Percentiles rank a stretch among this genome's conserved stretches.
These are phyloP conservation scores for Rotaria magnacalcarata DNA, from an alignment of 2,888 invertebrate genomes.

Conservation along the genomic window DNA sequence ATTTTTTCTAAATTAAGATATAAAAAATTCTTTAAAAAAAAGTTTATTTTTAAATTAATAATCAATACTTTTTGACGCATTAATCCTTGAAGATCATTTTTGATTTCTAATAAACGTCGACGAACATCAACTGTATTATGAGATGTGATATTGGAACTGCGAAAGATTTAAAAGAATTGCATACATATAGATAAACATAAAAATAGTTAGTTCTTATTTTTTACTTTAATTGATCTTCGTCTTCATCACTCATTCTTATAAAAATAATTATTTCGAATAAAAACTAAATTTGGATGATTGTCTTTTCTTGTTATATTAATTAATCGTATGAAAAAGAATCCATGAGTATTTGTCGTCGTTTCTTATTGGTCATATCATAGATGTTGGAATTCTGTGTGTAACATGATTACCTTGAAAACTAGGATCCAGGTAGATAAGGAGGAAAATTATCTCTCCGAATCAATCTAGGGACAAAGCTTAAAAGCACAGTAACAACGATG, in stretches of 20 bases:
- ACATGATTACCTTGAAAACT: not conserved
- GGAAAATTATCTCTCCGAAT: too few species aligned
- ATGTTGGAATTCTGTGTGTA: not conserved
- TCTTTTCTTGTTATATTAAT: too few species aligned
- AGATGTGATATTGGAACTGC: not conserved
- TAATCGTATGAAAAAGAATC: not conserved
- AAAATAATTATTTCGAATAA: not conserved
- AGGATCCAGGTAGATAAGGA: too few species aligned
- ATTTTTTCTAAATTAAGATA: conserved; percentile 8
- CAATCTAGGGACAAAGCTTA: too few species aligned
- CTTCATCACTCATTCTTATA: not conserved
- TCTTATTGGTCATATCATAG: not conserved
- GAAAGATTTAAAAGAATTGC: not conserved
- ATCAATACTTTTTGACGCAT: conserved; percentile 4
- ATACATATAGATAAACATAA: not conserved
- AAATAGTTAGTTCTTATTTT: not conserved
- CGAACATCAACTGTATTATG: not conserved
- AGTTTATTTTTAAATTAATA: not conserved
- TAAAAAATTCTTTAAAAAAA: not conserved
- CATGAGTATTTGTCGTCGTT: not conserved
- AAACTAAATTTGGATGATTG: too few species aligned
- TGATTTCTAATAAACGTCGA: conserved; percentile 20
- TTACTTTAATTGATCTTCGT: not conserved
- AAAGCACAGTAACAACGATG: too few species aligned
- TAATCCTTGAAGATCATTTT: not conserved